A percentile compares a stretch with the other conserved stretches of the same genome.
Evolutionary conservation across 2,797 vertebrate genomes (phyloP).

Genomic region (Diplodus sargus): DNA sequence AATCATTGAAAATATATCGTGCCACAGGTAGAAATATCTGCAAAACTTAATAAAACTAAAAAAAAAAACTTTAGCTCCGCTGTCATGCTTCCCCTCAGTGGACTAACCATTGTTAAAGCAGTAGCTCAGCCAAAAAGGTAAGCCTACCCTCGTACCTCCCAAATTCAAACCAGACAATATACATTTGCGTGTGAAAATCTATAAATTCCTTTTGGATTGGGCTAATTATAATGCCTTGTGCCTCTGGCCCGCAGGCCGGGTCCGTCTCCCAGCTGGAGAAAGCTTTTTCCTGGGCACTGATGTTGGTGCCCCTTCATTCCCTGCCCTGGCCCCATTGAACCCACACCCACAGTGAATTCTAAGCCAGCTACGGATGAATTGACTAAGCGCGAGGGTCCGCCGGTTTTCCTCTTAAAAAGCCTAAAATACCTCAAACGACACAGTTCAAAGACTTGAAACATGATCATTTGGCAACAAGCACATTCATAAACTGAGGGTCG

Average conservation of each 20-base stretch:
- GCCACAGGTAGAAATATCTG: background rate
- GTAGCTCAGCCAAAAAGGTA: conserved; percentile 62
- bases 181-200: conserved; percentile 75
- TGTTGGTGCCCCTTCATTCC: conserved; percentile 50
- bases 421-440: conserved; percentile 61
- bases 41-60: background rate
- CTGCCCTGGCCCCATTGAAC: conserved; percentile 40
- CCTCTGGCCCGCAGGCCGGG: conserved; percentile 36
- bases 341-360: conserved; percentile 51
- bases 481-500: conserved; percentile 51
- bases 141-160: conserved; percentile 53
- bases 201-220: conserved; percentile 70
- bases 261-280: conserved; percentile 65
- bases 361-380: conserved; percentile 48
- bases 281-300: conserved; percentile 44
- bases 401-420: conserved; percentile 60
- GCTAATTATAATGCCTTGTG: conserved; percentile 62
- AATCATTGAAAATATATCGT: background rate
- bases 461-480: conserved; percentile 62
- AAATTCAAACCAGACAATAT: conserved; percentile 73
- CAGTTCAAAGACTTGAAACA: conserved; percentile 70
- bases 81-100: conserved; percentile 36
- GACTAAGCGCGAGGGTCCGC: conserved; percentile 53
- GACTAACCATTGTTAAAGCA: conserved; percentile 46
- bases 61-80: background rate